phyloP scores from a whole-genome alignment of 1,140 invertebrate species.

The Diorhabda sublineata region DNA sequence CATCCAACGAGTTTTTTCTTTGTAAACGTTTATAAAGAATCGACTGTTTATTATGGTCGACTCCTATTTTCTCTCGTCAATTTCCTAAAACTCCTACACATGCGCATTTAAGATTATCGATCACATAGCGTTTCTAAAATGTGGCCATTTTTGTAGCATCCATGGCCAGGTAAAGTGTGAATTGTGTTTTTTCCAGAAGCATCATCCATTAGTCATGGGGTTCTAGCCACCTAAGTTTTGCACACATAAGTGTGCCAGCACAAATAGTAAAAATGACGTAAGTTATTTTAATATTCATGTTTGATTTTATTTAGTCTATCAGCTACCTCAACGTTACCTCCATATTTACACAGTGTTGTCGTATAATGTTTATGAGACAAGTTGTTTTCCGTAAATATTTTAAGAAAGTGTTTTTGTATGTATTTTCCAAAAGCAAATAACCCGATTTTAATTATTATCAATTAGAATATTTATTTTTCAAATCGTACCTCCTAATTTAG shows the following conservation, averaged over 20 bases:
- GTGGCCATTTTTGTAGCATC: slow-evolving; percentile 24
- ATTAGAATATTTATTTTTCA: no score
- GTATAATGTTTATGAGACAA: no score
- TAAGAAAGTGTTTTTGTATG: no score
- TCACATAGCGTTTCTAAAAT: not conserved
- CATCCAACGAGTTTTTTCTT: no score
- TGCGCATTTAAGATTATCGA: not conserved
- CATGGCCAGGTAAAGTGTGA: slow-evolving; percentile 34
- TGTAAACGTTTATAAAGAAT: no score
- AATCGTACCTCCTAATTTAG: no score
- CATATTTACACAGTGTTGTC: no score
- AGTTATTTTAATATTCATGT: slow-evolving; percentile 21
- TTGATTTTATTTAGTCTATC: slow-evolving; percentile 5
- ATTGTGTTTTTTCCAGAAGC: slow-evolving; percentile 24
- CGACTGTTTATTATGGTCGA: no score
- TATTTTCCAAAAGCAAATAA: no score
- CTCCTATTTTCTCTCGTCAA: not conserved
- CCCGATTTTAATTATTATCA: no score
- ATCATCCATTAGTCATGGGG: slow-evolving; percentile 27
- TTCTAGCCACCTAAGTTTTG: slow-evolving; percentile 32
- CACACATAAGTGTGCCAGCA: slow-evolving; percentile 43
- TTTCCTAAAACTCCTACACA: not conserved
- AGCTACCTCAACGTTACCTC: no score
- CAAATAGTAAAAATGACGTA: slow-evolving; percentile 37
- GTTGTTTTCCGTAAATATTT: no score